Percentiles rank a stretch among this genome's conserved stretches.
Conservation (phyloP, 2,797 vertebrate species). For the Picus viridis region DNA sequence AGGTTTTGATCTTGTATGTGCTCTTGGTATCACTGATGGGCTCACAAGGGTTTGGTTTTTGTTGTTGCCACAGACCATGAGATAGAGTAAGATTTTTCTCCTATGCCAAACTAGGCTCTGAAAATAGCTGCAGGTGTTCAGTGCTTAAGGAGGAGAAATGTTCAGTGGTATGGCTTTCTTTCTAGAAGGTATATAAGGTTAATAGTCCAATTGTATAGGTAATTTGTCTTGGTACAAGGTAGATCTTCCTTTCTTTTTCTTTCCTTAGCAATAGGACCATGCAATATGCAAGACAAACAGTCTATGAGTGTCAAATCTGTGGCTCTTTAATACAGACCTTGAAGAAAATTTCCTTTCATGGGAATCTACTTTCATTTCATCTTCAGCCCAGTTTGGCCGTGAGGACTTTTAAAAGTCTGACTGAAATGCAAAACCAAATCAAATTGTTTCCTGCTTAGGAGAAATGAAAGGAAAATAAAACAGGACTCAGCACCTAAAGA, state of each 20-base stretch:
- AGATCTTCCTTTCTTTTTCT: fast-evolving
- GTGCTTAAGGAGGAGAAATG: not conserved
- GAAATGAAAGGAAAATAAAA: not conserved
- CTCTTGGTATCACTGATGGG: not conserved
- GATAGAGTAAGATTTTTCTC: not conserved
- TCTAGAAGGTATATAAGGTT: not conserved
- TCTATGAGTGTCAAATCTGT: not conserved
- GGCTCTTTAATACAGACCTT: not conserved
- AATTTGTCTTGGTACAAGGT: not conserved
- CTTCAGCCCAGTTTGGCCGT: not conserved
- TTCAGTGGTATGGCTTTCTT: fast-evolving
- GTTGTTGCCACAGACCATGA: not conserved
- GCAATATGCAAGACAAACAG: not conserved
- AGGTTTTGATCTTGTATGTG: fast-evolving
- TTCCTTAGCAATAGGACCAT: fast-evolving
- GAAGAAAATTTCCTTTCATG: not conserved
- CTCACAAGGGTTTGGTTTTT: not conserved
- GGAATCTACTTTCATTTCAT: not conserved
- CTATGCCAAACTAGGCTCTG: not conserved
- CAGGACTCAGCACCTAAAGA: fast-evolving
- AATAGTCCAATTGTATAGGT: fast-evolving
- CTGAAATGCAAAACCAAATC: not conserved
- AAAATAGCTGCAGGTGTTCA: not conserved
- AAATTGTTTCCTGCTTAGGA: not conserved
- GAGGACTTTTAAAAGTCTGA: not conserved